phyloP scores from a whole-genome alignment of 2,888 invertebrate genomes.

The Ichneumon xanthorius region DNA sequence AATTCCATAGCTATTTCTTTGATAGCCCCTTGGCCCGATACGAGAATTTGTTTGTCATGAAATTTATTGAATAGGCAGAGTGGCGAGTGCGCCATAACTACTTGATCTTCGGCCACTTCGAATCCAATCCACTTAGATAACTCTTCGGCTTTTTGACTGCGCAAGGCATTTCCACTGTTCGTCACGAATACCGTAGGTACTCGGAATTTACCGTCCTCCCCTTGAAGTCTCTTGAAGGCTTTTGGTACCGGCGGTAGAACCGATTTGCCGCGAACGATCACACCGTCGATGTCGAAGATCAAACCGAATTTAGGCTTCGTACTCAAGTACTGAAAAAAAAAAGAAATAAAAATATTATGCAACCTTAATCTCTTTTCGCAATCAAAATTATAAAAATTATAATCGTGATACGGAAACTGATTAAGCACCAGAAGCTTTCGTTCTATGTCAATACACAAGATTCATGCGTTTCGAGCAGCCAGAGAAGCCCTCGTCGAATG shows the following conservation, averaged over 20 bases:
- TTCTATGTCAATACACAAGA: not conserved
- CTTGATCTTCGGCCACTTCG: constrained; percentile 87
- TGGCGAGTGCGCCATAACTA: constrained; percentile 89
- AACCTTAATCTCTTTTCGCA: too few relatives aligned
- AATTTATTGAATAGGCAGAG: constrained; percentile 87
- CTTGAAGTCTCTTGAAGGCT: constrained; percentile 86
- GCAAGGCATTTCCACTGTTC: constrained; percentile 88
- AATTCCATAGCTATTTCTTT: constrained; percentile 86
- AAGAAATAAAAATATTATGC: too few relatives aligned
- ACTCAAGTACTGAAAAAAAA: constrained; percentile 67
- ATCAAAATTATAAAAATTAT: too few relatives aligned
- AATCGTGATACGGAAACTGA: not conserved
- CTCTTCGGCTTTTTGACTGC: constrained; percentile 87
- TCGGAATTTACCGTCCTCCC: constrained; percentile 86
- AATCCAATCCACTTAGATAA: constrained; percentile 87
- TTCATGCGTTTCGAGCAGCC: not conserved
- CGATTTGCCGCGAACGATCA: constrained; percentile 87
- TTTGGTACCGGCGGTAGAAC: constrained; percentile 87
- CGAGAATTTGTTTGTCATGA: constrained; percentile 87
- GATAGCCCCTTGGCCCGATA: constrained; percentile 87
- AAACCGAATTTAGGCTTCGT: constrained; percentile 86
- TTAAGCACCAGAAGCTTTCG: not conserved
- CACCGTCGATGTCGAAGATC: constrained; percentile 89
- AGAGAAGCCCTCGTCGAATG: not conserved
- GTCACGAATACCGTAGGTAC: constrained; percentile 89